Evolutionary conservation across 2,888 invertebrate genomes (phyloP).

Genomic region (Biston betularia): DNA sequence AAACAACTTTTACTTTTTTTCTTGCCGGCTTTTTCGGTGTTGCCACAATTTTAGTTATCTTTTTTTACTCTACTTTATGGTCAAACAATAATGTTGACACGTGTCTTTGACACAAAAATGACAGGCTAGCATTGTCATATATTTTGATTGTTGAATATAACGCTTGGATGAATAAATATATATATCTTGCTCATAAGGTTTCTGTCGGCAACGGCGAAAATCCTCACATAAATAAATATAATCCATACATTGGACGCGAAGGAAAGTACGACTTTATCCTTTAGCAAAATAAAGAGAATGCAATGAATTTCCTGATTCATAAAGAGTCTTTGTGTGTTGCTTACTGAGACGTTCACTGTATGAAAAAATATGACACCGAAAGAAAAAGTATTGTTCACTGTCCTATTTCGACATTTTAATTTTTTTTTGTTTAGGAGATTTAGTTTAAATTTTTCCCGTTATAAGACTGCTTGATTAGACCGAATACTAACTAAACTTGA

Average conservation of each 20-base stretch:
- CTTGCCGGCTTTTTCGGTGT: no score
- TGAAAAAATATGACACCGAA: neutral
- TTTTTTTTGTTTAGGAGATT: neutral
- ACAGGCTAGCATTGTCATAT: no score
- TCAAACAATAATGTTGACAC: no score
- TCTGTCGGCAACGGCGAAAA: conserved; percentile 23
- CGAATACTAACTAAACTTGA: no score
- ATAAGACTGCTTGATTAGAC: no score
- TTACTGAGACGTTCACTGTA: neutral
- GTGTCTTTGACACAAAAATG: no score
- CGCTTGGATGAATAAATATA: conserved; percentile 1
- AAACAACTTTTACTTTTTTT: no score
- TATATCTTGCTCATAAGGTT: conserved; percentile 24
- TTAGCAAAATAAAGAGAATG: conserved; percentile 13
- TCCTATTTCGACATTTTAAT: neutral
- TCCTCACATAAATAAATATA: conserved; percentile 38
- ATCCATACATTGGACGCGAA: conserved; percentile 22
- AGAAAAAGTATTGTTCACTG: neutral
- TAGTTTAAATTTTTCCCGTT: no score
- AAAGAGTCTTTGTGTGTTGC: conserved; percentile 7
- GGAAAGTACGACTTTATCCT: conserved; percentile 23
- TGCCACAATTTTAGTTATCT: no score
- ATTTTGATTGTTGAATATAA: no score
- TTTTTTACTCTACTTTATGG: no score
- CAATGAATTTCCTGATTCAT: conserved; percentile 12